Evolutionary conservation across 2,113 vertebrate species (phyloP).

Genomic region (Etheostoma spectabile): DNA sequence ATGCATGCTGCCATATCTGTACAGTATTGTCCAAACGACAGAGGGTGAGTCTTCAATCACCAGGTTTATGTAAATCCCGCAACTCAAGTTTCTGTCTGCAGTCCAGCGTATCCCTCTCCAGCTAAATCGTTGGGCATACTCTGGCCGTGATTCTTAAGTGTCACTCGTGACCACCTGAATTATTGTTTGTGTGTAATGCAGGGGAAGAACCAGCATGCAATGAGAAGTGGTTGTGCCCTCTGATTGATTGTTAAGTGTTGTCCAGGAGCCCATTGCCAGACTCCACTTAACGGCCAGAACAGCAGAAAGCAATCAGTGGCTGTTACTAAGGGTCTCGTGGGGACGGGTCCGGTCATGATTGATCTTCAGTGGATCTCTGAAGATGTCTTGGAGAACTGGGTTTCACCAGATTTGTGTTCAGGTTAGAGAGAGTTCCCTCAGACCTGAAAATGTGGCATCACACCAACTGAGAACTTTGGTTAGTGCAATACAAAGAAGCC

Average conservation of each 20-base stretch:
- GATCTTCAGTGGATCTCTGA: constrained; percentile 82
- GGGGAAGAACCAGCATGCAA: constrained; percentile 79
- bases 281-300: constrained; percentile 85
- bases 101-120: constrained; percentile 59
- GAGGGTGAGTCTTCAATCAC: constrained; percentile 51
- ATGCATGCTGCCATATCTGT: constrained; percentile 15
- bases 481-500: constrained; percentile 12
- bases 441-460: constrained; percentile 55
- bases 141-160: constrained; percentile 81
- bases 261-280: constrained; percentile 84
- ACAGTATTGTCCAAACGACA: constrained; percentile 37
- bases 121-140: constrained; percentile 65
- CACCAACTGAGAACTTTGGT: constrained; percentile 54
- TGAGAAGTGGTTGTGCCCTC: constrained; percentile 80
- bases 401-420: constrained; percentile 65
- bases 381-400: constrained; percentile 76
- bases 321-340: constrained; percentile 85
- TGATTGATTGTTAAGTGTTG: constrained; percentile 89
- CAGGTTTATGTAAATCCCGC: constrained; percentile 71
- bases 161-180: constrained; percentile 85
- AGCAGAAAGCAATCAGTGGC: constrained; percentile 86
- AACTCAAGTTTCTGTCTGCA: constrained; percentile 55
- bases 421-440: constrained; percentile 60
- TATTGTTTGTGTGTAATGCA: constrained; percentile 83
- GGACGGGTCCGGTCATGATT: constrained; percentile 80